Evolutionary conservation across 92 coral and sea anemone genomes (phyloP), one percentile per base, ranked within the genome.

Genomic region (Plumapathes pennacea): DNA sequence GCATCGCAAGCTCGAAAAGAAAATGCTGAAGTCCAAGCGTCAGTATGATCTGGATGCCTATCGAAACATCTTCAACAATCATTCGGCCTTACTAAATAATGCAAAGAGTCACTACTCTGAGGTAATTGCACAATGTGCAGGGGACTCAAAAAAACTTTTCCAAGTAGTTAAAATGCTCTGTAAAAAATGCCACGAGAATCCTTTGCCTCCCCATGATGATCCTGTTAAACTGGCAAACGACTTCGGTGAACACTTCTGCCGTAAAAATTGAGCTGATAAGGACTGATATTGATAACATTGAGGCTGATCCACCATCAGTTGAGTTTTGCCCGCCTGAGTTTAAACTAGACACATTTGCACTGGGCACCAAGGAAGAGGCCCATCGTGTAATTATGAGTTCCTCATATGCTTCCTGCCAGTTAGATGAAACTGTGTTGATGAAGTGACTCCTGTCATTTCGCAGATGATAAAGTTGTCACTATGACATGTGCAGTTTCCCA

Each of bases 401-500:
- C 11, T 62, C 69, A 25, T 54, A 71, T 46, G 65, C 67, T 10
- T 26, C 32, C 44, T 78, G 79, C 47, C 62, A 50, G 56, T 34
- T 79, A 28, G 86, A 79, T 60, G 71, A 18, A n/a, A 11, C 10
- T 72, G 71, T 52, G 22, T 39, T 42, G 47, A 50, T 49, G 72
- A 50, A 25, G 62, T 77, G 29, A 40, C 54, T 40, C 85, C 72
- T 32, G 25, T 60, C 37, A 50, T 77, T 12, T 59, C 77, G 19
- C 38, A 44, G 17, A 68, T 69, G 77, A 50, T 77, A 21, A 68
- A 77, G 38, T 46, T 42, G 56, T 69, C 79, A 23, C 58, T 78
- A 4, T 53, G 29, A 19, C 38, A 44, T 21, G 62, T 69, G 22
- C 23, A 11, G 36, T 69, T 65, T 38, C 71, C 77, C 11, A 57